phyloP scores from a whole-genome alignment of 1,140 invertebrate genomes.

The Bombyx mandarina region DNA sequence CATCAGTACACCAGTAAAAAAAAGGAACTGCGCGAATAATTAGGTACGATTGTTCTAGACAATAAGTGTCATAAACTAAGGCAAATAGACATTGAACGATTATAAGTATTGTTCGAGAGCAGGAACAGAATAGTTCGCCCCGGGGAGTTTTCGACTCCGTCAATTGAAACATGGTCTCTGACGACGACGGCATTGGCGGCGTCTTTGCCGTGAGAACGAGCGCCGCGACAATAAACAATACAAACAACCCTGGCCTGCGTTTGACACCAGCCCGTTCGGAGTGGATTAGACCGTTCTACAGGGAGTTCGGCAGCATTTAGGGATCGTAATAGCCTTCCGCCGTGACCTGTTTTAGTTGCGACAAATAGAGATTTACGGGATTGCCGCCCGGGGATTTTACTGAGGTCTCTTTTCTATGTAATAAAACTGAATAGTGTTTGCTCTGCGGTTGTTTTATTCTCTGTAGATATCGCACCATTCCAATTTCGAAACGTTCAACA shows the following conservation, averaged over 20 bases:
- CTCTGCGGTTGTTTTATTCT: conserved; percentile 49
- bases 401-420: conserved; percentile 43
- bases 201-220: conserved; percentile 52
- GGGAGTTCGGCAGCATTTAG: conserved; percentile 67
- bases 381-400: conserved; percentile 52
- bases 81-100: too few species aligned
- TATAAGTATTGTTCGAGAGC: conserved; percentile 24
- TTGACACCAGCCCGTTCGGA: conserved; percentile 66
- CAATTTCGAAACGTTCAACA: conserved; percentile 20
- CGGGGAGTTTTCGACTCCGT: conserved; percentile 30
- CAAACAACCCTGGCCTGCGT: conserved; percentile 66
- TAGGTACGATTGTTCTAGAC: not conserved
- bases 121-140: conserved; percentile 33
- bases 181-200: conserved; percentile 27
- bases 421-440: conserved; percentile 66
- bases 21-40: not conserved
- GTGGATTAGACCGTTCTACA: conserved; percentile 66
- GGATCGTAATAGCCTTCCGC: conserved; percentile 65
- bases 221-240: conserved; percentile 68
- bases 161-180: conserved; percentile 53
- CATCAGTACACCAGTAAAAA: too few species aligned
- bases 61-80: not conserved
- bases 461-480: conserved; percentile 13
- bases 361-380: conserved; percentile 70
- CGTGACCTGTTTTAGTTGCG: conserved; percentile 69